Evolutionary conservation across 2,113 vertebrate species (phyloP).

Genomic region (Otocyon megalotis): DNA sequence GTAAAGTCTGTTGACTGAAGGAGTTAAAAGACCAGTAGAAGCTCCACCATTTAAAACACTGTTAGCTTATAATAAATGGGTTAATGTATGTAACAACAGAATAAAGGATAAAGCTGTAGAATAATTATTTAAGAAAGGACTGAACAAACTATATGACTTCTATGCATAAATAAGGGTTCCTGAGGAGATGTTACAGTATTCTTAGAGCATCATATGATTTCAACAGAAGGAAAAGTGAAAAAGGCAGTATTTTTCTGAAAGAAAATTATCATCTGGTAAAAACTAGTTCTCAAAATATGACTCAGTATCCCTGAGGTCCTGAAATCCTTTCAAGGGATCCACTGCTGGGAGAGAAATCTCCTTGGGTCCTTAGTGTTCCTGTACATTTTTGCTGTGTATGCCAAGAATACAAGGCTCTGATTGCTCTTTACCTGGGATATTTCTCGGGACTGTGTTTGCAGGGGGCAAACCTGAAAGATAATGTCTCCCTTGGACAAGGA

Average conservation of each 20-base stretch:
- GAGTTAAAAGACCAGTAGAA: not conserved
- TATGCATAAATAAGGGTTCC: not conserved
- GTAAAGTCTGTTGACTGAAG: not conserved
- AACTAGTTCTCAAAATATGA: slow-evolving; percentile 1
- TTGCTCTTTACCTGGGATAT: not conserved
- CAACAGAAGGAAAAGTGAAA: slow-evolving; percentile 1
- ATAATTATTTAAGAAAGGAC: slow-evolving; percentile 23
- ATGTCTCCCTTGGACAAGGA: not conserved
- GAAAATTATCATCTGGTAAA: slow-evolving; percentile 46
- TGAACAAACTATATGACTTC: not conserved
- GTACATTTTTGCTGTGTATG: not conserved
- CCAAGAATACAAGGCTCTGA: not conserved
- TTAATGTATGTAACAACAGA: not conserved
- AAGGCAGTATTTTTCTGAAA: slow-evolving; percentile 40
- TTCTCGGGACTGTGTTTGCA: not conserved
- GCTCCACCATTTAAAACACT: not conserved
- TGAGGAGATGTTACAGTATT: not conserved
- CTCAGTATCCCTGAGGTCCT: not conserved
- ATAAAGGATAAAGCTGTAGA: not conserved
- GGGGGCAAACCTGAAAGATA: slow-evolving; percentile 2
- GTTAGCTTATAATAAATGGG: not conserved
- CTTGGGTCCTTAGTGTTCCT: not conserved
- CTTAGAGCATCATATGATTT: not conserved
- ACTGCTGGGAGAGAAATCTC: not conserved
- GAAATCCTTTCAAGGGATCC: slow-evolving; percentile 25